Conservation (phyloP, 1,140 invertebrate species). For the Procambarus clarkii region DNA sequence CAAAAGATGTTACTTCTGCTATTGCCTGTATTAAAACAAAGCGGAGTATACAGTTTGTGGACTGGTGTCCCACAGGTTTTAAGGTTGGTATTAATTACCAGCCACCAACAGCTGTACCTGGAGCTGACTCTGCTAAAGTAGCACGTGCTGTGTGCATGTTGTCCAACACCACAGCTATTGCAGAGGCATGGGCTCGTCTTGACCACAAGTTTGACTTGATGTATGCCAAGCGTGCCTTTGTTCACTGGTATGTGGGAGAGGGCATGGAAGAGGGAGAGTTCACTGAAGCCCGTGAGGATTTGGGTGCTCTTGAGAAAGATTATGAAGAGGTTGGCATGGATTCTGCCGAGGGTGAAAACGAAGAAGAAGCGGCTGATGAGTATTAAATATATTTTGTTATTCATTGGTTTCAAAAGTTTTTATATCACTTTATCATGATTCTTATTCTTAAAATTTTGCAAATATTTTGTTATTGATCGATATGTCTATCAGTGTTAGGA, state of each 20-base stretch:
- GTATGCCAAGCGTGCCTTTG: conserved; percentile 83
- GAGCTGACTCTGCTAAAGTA: conserved; percentile 73
- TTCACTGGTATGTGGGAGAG: conserved; percentile 80
- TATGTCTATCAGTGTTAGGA: no score
- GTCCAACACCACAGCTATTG: conserved; percentile 81
- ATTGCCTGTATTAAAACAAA: conserved; percentile 91
- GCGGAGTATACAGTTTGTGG: conserved; percentile 79
- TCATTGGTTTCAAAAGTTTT: no score
- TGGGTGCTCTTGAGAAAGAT: conserved; percentile 81
- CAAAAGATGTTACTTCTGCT: conserved; percentile 79
- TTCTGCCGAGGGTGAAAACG: no score
- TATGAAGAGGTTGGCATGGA: conserved; percentile 81
- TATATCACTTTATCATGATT: no score
- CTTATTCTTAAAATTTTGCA: no score
- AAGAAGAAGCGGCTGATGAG: no score
- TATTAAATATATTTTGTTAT: no score
- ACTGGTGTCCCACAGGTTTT: background rate
- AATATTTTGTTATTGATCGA: no score
- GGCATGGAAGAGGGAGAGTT: conserved; percentile 89
- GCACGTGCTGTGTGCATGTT: conserved; percentile 75
- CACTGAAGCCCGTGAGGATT: conserved; percentile 22
- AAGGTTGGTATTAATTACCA: background rate
- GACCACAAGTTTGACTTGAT: conserved; percentile 90
- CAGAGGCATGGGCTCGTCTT: conserved; percentile 86
- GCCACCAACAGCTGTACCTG: conserved; percentile 78